phyloP scores from a whole-genome alignment of 2,888 invertebrate genomes.

The Athalia cordata region DNA sequence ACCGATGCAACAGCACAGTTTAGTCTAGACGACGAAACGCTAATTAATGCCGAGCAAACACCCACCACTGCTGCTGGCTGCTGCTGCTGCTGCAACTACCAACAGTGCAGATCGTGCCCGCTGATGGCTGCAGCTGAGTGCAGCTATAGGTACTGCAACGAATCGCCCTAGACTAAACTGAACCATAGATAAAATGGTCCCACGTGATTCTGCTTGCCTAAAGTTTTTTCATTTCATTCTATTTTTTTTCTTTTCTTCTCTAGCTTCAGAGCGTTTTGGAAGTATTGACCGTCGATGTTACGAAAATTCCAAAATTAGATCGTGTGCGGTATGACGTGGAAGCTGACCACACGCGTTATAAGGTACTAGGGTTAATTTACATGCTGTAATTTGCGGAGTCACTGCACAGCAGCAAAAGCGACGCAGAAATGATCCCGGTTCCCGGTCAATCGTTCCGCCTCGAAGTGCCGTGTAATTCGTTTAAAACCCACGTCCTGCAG shows the following conservation, averaged over 20 bases:
- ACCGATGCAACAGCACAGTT: slow-evolving; percentile 49
- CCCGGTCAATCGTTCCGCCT: slow-evolving; percentile 38
- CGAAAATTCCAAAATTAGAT: neutral
- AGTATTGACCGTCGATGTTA: too few relatives aligned
- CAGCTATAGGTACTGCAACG: too few relatives aligned
- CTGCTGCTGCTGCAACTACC: neutral
- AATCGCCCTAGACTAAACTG: slow-evolving; percentile 10
- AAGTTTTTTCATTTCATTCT: too few relatives aligned
- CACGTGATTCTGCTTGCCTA: too few relatives aligned
- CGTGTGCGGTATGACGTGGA: neutral
- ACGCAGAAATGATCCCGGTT: neutral
- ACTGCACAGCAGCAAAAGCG: neutral
- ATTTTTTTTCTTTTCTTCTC: too few relatives aligned
- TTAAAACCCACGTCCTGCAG: slow-evolving; percentile 9
- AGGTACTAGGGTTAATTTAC: slow-evolving; percentile 30
- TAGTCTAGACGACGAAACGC: slow-evolving; percentile 65
- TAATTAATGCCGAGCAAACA: slow-evolving; percentile 70
- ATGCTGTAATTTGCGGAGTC: slow-evolving; percentile 35
- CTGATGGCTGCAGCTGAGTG: slow-evolving; percentile 13
- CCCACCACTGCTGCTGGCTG: slow-evolving; percentile 38
- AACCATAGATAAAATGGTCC: neutral
- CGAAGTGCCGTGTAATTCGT: slow-evolving; percentile 41
- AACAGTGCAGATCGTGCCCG: slow-evolving; percentile 20
- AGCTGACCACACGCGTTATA: slow-evolving; percentile 19
- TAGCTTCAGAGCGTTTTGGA: too few relatives aligned